Percentiles rank a stretch among this genome's conserved stretches.
Evolutionary conservation across 2,797 vertebrate species (phyloP).

Genomic region (Alauda arvensis): DNA sequence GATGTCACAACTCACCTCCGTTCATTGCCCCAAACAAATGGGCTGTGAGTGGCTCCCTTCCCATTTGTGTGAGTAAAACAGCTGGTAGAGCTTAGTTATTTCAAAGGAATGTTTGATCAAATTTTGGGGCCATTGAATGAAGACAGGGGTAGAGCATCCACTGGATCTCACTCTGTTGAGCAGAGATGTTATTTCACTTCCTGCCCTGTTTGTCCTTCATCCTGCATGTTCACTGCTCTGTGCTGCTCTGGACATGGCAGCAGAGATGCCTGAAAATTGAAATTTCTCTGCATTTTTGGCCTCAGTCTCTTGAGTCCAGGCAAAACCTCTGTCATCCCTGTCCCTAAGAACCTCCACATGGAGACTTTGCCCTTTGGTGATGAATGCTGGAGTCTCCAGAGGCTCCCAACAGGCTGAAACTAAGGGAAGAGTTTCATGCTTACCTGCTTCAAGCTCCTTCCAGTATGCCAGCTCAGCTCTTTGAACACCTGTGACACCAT

Average conservation of each 20-base stretch:
- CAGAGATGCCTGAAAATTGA: not conserved
- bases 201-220: not conserved
- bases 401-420: not conserved
- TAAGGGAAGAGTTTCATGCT: not conserved
- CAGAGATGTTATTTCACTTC: not conserved
- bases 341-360: not conserved
- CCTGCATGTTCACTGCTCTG: not conserved
- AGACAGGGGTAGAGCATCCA: not conserved
- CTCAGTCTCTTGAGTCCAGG: not conserved
- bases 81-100: not conserved
- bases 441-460: not conserved
- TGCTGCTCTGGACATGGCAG: not conserved
- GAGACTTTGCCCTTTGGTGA: not conserved
- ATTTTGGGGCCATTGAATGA: not conserved
- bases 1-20: not conserved
- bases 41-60: not conserved
- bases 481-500: accelerated
- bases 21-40: not conserved
- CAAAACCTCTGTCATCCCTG: not conserved
- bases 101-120: not conserved
- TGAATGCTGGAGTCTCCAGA: conserved; percentile 9
- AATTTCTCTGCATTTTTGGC: conserved; percentile 9
- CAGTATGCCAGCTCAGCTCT: not conserved
- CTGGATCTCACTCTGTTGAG: not conserved
- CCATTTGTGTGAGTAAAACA: not conserved